Conservation (phyloP, 2,888 invertebrate species). For the Mythimna vitellina region DNA sequence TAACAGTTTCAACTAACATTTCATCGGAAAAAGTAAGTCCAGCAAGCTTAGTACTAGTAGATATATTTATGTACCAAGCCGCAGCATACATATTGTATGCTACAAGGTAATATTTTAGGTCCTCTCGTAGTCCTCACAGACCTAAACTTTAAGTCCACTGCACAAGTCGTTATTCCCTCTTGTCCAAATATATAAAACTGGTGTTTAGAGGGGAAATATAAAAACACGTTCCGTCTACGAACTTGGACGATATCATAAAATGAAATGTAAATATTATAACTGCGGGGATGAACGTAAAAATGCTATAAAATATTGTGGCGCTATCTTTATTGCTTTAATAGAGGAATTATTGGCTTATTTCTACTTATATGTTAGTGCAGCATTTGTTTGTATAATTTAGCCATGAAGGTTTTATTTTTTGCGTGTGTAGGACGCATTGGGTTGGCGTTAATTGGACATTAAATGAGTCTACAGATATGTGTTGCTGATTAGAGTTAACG, state of each 20-base stretch:
- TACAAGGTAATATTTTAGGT: conserved; percentile 35
- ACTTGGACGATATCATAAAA: conserved; percentile 69
- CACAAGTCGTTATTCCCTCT: conserved; percentile 34
- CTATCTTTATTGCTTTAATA: conserved; percentile 76
- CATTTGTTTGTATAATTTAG: conserved; percentile 43
- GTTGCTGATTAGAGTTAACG: neutral
- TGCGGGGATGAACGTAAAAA: conserved; percentile 74
- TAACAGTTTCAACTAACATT: neutral
- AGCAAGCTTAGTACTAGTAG: neutral
- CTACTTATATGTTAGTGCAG: conserved; percentile 51
- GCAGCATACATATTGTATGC: conserved; percentile 14
- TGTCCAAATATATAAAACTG: conserved; percentile 50
- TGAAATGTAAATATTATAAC: conserved; percentile 78
- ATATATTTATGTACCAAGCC: neutral
- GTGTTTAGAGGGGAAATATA: conserved; percentile 57
- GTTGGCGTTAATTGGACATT: conserved; percentile 8
- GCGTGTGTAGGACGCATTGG: neutral
- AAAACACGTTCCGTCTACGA: conserved; percentile 52
- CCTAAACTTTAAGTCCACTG: conserved; percentile 26
- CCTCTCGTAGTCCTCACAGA: conserved; percentile 17
- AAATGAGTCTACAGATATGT: neutral
- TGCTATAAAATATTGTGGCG: conserved; percentile 74
- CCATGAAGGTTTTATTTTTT: conserved; percentile 19
- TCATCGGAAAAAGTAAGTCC: neutral
- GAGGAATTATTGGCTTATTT: conserved; percentile 70